A percentile compares a stretch with the other conserved stretches of the same genome.
Evolutionary conservation across 2,888 invertebrate genomes (phyloP).

Genomic region (Pristionchus entomophagus): DNA sequence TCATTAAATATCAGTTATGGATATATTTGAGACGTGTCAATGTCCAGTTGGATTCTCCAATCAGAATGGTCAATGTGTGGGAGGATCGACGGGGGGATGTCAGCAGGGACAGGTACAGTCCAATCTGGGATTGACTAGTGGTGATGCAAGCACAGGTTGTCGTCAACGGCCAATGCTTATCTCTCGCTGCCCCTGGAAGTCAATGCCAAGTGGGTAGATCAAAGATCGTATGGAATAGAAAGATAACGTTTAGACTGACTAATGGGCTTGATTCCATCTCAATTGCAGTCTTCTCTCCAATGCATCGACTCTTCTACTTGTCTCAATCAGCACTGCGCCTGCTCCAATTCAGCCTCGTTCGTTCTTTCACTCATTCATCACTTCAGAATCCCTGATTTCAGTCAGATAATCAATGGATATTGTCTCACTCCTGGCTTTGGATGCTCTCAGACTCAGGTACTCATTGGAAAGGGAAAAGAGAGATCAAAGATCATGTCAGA

Average conservation of each 20-base stretch:
- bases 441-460: constrained; percentile 29
- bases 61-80: constrained; percentile 19
- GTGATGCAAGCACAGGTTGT: neutral
- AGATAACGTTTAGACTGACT: no score
- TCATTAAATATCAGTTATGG: neutral
- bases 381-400: neutral
- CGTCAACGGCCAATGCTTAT: constrained; percentile 34
- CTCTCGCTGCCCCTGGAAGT: constrained; percentile 28
- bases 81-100: constrained; percentile 21
- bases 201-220: constrained; percentile 12
- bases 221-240: neutral
- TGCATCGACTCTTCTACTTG: constrained; percentile 38
- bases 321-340: neutral
- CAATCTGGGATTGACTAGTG: neutral
- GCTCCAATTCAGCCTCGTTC: neutral
- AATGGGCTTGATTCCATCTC: neutral
- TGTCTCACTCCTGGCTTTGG: constrained; percentile 18
- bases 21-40: neutral
- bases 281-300: constrained; percentile 38
- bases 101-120: neutral
- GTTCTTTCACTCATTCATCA: neutral
- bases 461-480: neutral
- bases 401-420: constrained; percentile 20
- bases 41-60: neutral
- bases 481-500: constrained; percentile 36